Base-by-base conservation (phyloP, 2,888 invertebrate species). In the Eurois occulta region DNA sequence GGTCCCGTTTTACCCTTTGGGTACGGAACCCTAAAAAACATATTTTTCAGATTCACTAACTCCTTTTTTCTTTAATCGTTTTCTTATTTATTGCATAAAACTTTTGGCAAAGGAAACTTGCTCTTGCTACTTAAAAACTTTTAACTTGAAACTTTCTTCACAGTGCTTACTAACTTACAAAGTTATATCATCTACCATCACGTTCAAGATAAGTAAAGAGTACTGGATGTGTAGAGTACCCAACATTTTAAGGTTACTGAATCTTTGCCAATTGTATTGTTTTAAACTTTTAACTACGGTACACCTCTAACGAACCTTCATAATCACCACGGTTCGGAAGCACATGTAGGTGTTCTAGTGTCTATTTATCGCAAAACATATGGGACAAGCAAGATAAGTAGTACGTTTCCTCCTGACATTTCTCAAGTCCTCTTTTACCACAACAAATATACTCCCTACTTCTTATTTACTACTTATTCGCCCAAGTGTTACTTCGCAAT, bases 401-500 rank as follows among this genome's bases (percentile, higher is more conserved):
- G 41, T 24, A 1, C 1, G 18, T 69, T 76, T 75, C 28, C 75
- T 55, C 21, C 32, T 35, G 32, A 24, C 24, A 75, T 38, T 28
- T 38, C 8, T 16, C 10, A 75, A 75, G 24, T 18, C 38, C 35
- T 24, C 55, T 32, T 52, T 32, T 68, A 46, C 24, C 11, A 10
- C 16, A 43, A 48, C 24, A 75, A 75, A 80, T 65, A 65, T 41
- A 69, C 35, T 52, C 7, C n/a, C 2, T 28, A 28, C 21, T 65
- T 68, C 55, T 79, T 77, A 81, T 70, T 65, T 68, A 75, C 64
- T 46, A 69, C 28, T 71, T 74, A 78, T 16, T 73, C 48, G 35
- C 16, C 21, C 28, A 41, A 78, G 67, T 72, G 74, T 32, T 75
- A 79, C 60, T 65, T 52, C 32, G 16, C 71, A 65, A 81, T 74